Evolutionary conservation across 2,797 vertebrate genomes (phyloP).

Genomic region (Gambelia wislizenii): DNA sequence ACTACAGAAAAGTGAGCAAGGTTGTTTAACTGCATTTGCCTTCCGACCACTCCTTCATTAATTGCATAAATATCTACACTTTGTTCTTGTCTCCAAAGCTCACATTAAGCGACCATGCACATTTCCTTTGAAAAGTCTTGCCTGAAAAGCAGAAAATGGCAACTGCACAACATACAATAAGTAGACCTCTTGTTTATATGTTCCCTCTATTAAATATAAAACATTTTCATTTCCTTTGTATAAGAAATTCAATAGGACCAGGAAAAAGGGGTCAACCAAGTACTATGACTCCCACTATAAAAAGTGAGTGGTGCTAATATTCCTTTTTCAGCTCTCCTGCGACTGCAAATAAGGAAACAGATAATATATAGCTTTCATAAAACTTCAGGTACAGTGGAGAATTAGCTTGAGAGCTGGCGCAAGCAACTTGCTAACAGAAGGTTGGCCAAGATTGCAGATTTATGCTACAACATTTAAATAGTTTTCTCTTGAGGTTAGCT

Average conservation of each 20-base stretch:
- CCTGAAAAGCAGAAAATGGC: slow-evolving; percentile 72
- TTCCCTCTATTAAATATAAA: slow-evolving; percentile 79
- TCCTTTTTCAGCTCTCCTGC: slow-evolving; percentile 76
- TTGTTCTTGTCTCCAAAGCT: slow-evolving; percentile 52
- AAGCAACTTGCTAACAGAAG: slow-evolving; percentile 73
- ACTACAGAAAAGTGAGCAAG: neutral
- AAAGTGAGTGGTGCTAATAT: slow-evolving; percentile 80
- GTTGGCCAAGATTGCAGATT: slow-evolving; percentile 79
- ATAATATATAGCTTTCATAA: slow-evolving; percentile 85
- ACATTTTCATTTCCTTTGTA: slow-evolving; percentile 83
- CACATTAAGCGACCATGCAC: slow-evolving; percentile 55
- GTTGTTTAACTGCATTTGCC: neutral
- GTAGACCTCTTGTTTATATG: slow-evolving; percentile 76
- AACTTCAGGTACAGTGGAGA: slow-evolving; percentile 78
- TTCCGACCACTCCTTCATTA: neutral
- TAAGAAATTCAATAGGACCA: slow-evolving; percentile 80
- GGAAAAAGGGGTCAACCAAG: slow-evolving; percentile 79
- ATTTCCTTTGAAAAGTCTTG: slow-evolving; percentile 66
- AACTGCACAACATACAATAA: slow-evolving; percentile 70
- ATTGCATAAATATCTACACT: neutral
- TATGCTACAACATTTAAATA: slow-evolving; percentile 80
- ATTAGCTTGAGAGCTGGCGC: slow-evolving; percentile 78
- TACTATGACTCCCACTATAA: slow-evolving; percentile 77
- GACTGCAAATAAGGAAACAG: slow-evolving; percentile 79
- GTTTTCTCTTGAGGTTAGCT: slow-evolving; percentile 79